Evolutionary conservation across 1,140 invertebrate species (phyloP).

Genomic region (Nephila pilipes): DNA sequence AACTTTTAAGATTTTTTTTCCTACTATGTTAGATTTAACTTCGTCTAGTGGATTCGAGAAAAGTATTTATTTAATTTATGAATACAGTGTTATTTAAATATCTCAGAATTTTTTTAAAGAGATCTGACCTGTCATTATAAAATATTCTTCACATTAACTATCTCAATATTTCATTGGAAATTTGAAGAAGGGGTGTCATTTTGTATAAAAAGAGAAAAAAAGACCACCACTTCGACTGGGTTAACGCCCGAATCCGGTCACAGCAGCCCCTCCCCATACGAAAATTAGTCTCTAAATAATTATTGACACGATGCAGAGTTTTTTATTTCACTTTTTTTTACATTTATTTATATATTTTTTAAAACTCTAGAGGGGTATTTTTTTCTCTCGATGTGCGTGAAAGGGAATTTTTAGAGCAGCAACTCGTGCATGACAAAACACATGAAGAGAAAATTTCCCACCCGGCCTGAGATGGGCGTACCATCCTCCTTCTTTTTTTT

Average conservation of each 20-base stretch:
- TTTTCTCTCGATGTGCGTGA: neutral
- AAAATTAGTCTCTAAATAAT: slow-evolving; percentile 72
- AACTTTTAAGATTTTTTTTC: too few relatives aligned
- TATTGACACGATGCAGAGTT: slow-evolving; percentile 46
- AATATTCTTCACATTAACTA: neutral
- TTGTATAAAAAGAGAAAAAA: neutral
- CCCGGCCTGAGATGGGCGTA: slow-evolving; percentile 36
- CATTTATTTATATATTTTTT: slow-evolving; percentile 18
- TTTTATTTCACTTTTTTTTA: neutral
- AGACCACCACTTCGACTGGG: neutral
- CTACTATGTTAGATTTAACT: too few relatives aligned
- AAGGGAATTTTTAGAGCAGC: slow-evolving; percentile 30
- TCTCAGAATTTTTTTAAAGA: neutral
- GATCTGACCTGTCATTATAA: neutral
- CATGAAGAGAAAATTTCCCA: slow-evolving; percentile 72
- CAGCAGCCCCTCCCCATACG: neutral
- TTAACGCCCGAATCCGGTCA: slow-evolving; percentile 57
- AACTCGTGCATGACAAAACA: slow-evolving; percentile 75
- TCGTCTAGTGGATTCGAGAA: too few relatives aligned
- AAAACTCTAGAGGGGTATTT: neutral
- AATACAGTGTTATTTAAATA: too few relatives aligned
- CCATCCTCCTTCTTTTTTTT: slow-evolving; percentile 26
- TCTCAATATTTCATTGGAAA: neutral
- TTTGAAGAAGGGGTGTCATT: neutral
- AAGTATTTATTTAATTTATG: too few relatives aligned